phyloP scores from a whole-genome alignment of 2,113 vertebrate species.

The Paramisgurnus dabryanus region DNA sequence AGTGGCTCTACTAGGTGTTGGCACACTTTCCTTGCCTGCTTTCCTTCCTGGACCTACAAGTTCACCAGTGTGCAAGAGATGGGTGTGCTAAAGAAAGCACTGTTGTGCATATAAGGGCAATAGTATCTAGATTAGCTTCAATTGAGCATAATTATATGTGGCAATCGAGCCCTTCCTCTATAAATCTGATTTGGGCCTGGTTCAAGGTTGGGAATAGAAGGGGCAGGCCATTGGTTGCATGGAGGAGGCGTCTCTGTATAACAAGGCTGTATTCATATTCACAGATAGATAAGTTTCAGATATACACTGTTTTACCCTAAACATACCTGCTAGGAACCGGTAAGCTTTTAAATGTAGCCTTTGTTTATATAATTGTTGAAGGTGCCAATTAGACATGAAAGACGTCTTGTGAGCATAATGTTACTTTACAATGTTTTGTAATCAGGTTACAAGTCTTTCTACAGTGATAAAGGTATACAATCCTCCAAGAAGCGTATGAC shows the following conservation, averaged over 20 bases:
- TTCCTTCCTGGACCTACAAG: too few species aligned
- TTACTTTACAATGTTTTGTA: neutral
- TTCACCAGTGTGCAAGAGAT: too few species aligned
- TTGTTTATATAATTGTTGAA: neutral
- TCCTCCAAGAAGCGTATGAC: too few species aligned
- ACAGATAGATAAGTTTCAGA: neutral
- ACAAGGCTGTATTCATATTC: neutral
- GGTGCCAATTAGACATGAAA: neutral
- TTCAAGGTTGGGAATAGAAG: neutral
- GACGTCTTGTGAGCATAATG: neutral
- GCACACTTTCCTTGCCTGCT: too few species aligned
- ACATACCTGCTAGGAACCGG: neutral
- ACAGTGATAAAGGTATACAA: too few species aligned
- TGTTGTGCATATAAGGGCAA: too few species aligned
- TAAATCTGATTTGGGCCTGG: too few species aligned
- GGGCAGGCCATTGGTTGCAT: neutral
- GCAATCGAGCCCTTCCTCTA: too few species aligned
- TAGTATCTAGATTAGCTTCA: too few species aligned
- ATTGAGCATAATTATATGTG: too few species aligned
- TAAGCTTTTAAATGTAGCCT: neutral
- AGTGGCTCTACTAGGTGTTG: too few species aligned
- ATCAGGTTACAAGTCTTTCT: neutral
- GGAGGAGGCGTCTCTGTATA: neutral
- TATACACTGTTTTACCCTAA: neutral
- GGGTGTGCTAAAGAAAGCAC: too few species aligned